Percentiles rank a stretch among this genome's conserved stretches.
These are phyloP conservation scores for Leptinotarsa texana DNA, from an alignment of 1,140 invertebrate genomes.

Conservation along the genomic window DNA sequence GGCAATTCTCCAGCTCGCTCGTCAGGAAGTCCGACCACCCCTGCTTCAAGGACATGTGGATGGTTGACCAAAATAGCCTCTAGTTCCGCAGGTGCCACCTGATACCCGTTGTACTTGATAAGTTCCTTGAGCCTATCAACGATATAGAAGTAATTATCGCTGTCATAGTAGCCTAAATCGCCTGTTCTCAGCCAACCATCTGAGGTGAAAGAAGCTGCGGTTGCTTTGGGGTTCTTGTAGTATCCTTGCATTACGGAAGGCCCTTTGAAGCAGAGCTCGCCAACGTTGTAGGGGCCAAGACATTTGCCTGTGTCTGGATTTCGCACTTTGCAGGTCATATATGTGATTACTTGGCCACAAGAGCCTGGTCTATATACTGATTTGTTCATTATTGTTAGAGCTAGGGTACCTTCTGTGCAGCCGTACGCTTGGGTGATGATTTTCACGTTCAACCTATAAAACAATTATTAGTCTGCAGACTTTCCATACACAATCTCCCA, in stretches of 20 bases:
- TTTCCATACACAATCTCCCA: no score
- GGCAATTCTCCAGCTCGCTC: slow-evolving; percentile 69
- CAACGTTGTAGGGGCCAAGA: slow-evolving; percentile 63
- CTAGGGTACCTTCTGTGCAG: slow-evolving; percentile 67
- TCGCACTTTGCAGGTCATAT: slow-evolving; percentile 63
- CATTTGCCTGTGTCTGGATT: slow-evolving; percentile 64
- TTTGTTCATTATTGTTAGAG: slow-evolving; percentile 37
- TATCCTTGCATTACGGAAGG: slow-evolving; percentile 69
- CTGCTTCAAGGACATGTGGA: slow-evolving; percentile 68
- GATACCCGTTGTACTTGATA: slow-evolving; percentile 80
- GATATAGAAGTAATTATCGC: slow-evolving; percentile 73
- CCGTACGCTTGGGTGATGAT: slow-evolving; percentile 65
- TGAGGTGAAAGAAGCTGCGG: slow-evolving; percentile 67
- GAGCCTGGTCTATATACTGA: slow-evolving; percentile 58
- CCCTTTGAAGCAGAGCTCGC: slow-evolving; percentile 68
- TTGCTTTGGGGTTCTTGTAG: slow-evolving; percentile 71
- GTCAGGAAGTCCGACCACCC: slow-evolving; percentile 73
- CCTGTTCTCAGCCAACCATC: slow-evolving; percentile 83
- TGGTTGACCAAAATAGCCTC: slow-evolving; percentile 72
- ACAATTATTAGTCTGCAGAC: no score
- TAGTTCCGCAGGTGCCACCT: slow-evolving; percentile 76
- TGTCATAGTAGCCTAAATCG: slow-evolving; percentile 79
- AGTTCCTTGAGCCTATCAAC: slow-evolving; percentile 85
- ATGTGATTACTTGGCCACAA: slow-evolving; percentile 61
- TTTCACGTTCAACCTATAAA: slow-evolving; percentile 13